Evolutionary conservation across 2,113 vertebrate species (phyloP), one percentile per base, ranked within the genome.

Genomic region (Cynoglossus semilaevis): DNA sequence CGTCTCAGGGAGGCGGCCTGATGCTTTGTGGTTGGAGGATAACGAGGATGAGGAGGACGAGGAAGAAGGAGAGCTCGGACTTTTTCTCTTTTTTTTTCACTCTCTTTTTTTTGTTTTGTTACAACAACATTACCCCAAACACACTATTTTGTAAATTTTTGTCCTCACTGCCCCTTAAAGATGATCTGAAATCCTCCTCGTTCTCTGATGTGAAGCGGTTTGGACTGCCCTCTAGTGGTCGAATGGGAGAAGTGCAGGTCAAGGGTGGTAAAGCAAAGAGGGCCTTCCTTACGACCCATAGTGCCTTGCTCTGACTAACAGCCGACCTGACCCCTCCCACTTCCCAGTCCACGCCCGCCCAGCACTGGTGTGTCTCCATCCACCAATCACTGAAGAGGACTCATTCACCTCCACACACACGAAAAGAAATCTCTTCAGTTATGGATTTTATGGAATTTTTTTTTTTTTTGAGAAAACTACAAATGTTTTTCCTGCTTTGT

Each of bases 231-330:
- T 68, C 86, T 76, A 79, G 82, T 15, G 81, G 74, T 50, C 60
- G 51, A 58, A 65, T 47, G 81, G 79, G 61, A 76, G 67, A 12
- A 6, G 70, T 70, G 74, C 75, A 65, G 64, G 57, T 74, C 72
- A 76, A 72, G 48, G 51, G 68, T 48, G 58, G 76, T 61, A 66
- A 64, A 61, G 74, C 64, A 71, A 79, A 70, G 77, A 48, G 46
- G 49, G 66, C 46, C 64, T 36, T n/a, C 22, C 3, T 29, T 29
- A 29, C 66, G 17, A 77, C 76, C 81, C 74, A 63, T 17, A 89
- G 89, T 90, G 90, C 89, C 89, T 90, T 90, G 87, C 79, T 79
- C 76, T 77, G 73, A 82, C 84, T 82, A 51, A 76, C 18, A 13
- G 72, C 70, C 80, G 73, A 37, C 69, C 70, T 79, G 78, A 78